Evolutionary conservation across 2,888 invertebrate species (phyloP), one percentile per base, ranked within the genome.

Genomic region (Parascotia fuliginaria): DNA sequence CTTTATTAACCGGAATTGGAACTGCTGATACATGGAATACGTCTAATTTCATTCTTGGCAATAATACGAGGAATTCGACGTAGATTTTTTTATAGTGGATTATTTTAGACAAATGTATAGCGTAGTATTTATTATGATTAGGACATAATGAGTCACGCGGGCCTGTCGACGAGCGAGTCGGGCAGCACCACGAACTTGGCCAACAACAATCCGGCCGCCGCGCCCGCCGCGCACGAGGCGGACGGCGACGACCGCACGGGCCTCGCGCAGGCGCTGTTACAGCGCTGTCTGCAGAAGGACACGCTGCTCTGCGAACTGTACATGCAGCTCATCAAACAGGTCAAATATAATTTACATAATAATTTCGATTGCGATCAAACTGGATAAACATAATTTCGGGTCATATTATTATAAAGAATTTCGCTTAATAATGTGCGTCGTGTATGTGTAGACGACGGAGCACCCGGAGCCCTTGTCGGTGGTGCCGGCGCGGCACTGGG

Each of bases 401-500:
- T n/a, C n/a, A n/a, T n/a, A n/a, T n/a, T n/a, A n/a, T n/a, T n/a
- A n/a, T n/a, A n/a, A n/a, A n/a, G n/a, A n/a, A n/a, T n/a, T n/a
- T n/a, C n/a, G n/a, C n/a, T n/a, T n/a, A n/a, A n/a, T n/a, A n/a
- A 19, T 19, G 19, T n/a, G 42, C 1, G 15, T 29, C 5, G 11
- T n/a, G n/a, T 31, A 3, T 22, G 5, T 1, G 0, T 92, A 95
- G 93, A 98, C 98, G 0, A 98, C 98, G 0, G 97, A 97, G 73
- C 96, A 97, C 90, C 96, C 97, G 0, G 98, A 98, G 91, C 97
- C 97, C 0, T 95, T 96, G 73, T 97, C 97, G 0, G 93, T 97
- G 42, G 97, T 97, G 0, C 96, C 97, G 75, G 92, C 97, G 36
- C 94, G 98, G 12, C 97, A 98, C 89, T 98, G 98, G 98, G 97